Conservation (phyloP, 2,113 vertebrate genomes). For the Oryzias javanicus region DNA sequence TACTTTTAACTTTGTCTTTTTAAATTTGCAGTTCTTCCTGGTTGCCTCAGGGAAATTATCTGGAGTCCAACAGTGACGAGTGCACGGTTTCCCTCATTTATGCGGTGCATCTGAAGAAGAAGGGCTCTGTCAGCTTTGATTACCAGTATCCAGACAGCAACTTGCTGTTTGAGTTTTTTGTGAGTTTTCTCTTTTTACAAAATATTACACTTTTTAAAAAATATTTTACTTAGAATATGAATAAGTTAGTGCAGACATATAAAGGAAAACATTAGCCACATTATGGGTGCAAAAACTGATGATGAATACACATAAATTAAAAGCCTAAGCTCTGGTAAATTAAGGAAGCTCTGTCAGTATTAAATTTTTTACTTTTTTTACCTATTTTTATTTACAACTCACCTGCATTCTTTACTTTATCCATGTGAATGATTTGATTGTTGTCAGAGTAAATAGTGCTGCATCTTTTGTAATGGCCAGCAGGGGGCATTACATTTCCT, state of each 20-base stretch:
- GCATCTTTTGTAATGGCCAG: not conserved
- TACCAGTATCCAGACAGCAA: conserved; percentile 97
- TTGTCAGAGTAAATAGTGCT: no score
- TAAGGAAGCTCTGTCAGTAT: not conserved
- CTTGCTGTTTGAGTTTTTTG: conserved; percentile 97
- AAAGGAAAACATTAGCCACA: no score
- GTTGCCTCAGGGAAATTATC: conserved; percentile 89
- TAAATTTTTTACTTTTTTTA: not conserved
- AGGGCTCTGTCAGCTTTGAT: conserved; percentile 90
- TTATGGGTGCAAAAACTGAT: not conserved
- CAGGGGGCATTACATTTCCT: not conserved
- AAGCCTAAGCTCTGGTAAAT: not conserved
- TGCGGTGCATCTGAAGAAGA: conserved; percentile 94
- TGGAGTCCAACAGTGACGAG: conserved; percentile 95
- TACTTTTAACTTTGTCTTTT: not conserved
- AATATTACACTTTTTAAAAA: no score
- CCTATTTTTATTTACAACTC: not conserved
- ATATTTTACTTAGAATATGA: no score
- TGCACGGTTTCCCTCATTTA: conserved; percentile 97
- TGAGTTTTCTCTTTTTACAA: conserved; percentile 72
- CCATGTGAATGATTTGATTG: no score
- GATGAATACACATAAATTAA: not conserved
- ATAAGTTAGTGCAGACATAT: no score
- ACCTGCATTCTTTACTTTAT: no score
- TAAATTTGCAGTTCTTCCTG: conserved; percentile 81